A percentile compares a stretch with the other conserved stretches of the same genome.
Conservation (phyloP, 1,140 invertebrate genomes). For the Panagrolaimus sp. region DNA sequence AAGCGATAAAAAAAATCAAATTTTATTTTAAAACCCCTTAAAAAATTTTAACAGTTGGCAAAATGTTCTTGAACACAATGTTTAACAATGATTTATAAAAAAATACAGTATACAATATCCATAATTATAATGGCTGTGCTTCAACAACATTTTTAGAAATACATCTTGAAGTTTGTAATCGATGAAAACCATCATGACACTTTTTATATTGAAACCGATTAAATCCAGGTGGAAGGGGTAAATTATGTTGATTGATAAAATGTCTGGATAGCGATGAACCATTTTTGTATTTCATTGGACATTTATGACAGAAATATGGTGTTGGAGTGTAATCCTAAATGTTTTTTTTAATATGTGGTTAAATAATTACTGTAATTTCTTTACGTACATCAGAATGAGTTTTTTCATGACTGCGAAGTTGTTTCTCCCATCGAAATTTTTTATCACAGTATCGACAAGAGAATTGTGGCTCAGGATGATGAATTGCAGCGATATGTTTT, state of each 20-base stretch:
- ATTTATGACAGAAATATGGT: constrained; percentile 42
- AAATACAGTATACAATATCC: too few relatives aligned
- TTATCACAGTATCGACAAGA: constrained; percentile 26
- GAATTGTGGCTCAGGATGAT: constrained; percentile 17
- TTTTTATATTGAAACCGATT: constrained; percentile 45
- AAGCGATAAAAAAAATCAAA: too few relatives aligned
- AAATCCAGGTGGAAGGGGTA: constrained; percentile 38
- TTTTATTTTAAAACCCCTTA: too few relatives aligned
- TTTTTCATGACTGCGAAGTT: constrained; percentile 29
- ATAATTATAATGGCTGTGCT: constrained; percentile 7
- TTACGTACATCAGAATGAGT: constrained; percentile 21
- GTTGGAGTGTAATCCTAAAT: constrained; percentile 25
- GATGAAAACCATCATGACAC: constrained; percentile 36
- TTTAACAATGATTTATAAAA: too few relatives aligned
- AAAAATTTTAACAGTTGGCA: too few relatives aligned
- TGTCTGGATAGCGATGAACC: constrained; percentile 38
- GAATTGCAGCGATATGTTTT: constrained; percentile 35
- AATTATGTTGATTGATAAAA: constrained; percentile 26
- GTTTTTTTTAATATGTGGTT: neutral
- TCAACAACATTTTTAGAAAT: constrained; percentile 16
- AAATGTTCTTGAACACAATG: too few relatives aligned
- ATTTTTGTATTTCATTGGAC: constrained; percentile 27
- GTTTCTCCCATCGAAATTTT: constrained; percentile 41
- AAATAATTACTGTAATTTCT: too few relatives aligned
- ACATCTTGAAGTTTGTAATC: constrained; percentile 36